Conservation (phyloP, 1,140 invertebrate genomes). For the Lerema accius region DNA sequence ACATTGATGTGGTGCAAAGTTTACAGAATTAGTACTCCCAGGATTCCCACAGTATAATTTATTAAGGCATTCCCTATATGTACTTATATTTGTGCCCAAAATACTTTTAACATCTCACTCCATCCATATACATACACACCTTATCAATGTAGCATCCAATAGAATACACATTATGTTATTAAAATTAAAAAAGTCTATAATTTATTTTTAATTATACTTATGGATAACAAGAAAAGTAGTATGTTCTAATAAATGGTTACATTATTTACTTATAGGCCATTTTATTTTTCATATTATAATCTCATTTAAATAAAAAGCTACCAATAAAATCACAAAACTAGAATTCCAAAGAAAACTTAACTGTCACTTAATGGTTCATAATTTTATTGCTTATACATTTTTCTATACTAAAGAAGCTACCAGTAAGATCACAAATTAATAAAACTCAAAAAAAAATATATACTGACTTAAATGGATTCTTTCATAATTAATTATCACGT, state of each 20-base stretch:
- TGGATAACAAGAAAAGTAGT: constrained; percentile 11
- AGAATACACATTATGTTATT: constrained; percentile 31
- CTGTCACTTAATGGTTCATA: constrained; percentile 1
- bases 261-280: background rate
- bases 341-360: constrained; percentile 39
- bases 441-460: constrained; percentile 18
- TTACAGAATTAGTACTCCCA: background rate
- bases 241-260: background rate
- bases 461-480: constrained; percentile 23
- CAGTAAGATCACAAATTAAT: constrained; percentile 39
- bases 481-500: constrained; percentile 27
- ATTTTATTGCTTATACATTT: constrained; percentile 36
- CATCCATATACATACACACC: constrained; percentile 17
- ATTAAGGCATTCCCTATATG: constrained; percentile 17
- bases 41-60: background rate
- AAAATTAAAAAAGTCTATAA: constrained; percentile 49
- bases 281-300: constrained; percentile 14
- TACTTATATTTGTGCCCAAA: constrained; percentile 41
- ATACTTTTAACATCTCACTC: constrained; percentile 46
- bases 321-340: constrained; percentile 39
- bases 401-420: constrained; percentile 37
- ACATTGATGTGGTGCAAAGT: background rate
- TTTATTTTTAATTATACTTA: constrained; percentile 44
- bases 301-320: constrained; percentile 27
- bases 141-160: constrained; percentile 16